Percentiles rank a stretch among this genome's conserved stretches.
These are phyloP conservation scores for Willowsia nigromaculata DNA, from an alignment of 2,888 invertebrate species.

Conservation along the genomic window DNA sequence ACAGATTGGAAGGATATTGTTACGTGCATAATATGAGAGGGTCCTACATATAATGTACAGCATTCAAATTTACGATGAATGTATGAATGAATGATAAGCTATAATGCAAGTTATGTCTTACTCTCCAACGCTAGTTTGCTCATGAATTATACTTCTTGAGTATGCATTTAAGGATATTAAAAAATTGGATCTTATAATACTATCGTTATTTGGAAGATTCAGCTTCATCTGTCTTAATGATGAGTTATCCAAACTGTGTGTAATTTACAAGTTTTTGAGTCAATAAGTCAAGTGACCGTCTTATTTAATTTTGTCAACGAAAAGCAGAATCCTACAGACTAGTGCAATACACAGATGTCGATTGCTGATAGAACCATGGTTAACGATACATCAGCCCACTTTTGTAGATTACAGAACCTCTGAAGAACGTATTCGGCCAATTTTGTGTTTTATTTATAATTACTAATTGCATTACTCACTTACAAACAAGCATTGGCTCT, in stretches of 20 bases:
- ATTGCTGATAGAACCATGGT: neutral
- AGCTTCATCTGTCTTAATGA: neutral
- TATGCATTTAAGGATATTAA: neutral
- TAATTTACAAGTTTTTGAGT: neutral
- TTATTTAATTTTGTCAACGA: slow-evolving; percentile 17
- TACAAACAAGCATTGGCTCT: neutral
- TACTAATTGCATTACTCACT: neutral
- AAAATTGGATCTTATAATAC: neutral
- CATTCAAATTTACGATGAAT: neutral
- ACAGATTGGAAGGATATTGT: neutral
- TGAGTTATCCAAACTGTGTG: neutral
- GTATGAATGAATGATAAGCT: neutral
- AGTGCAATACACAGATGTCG: neutral
- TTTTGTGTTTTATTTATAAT: neutral
- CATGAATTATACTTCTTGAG: neutral
- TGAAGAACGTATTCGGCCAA: neutral
- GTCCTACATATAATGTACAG: neutral
- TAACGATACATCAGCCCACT: neutral
- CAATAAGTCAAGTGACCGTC: neutral
- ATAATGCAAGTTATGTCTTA: neutral
- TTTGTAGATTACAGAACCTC: neutral
- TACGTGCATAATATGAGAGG: neutral
- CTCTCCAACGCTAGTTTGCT: neutral
- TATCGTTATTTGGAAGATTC: neutral
- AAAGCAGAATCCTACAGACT: neutral